Conservation (phyloP, 2,113 vertebrate genomes). For the Heterotis niloticus region DNA sequence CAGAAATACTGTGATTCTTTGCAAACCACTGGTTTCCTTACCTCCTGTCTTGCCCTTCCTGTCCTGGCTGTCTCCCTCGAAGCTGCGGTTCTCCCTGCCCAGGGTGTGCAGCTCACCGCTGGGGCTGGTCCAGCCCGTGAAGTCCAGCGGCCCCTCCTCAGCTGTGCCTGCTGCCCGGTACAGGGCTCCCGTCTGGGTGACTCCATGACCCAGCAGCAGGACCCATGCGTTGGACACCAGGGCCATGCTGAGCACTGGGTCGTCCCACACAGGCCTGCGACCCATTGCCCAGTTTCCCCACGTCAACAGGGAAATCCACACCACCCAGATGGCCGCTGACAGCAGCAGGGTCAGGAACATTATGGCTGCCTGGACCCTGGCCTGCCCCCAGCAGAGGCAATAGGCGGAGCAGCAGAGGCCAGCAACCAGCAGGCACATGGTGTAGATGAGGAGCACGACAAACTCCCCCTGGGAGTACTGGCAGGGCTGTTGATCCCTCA, state of each 20-base stretch:
- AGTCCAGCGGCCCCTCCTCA: constrained; percentile 51
- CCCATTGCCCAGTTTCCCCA: constrained; percentile 55
- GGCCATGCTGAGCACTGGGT: constrained; percentile 74
- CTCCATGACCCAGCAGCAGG: constrained; percentile 70
- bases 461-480: constrained; percentile 71
- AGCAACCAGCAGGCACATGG: constrained; percentile 73
- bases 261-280: constrained; percentile 62
- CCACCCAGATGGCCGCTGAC: constrained; percentile 76
- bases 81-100: constrained; percentile 56
- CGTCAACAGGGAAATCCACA: constrained; percentile 78
- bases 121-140: constrained; percentile 58
- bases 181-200: constrained; percentile 72
- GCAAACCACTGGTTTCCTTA: too few relatives aligned
- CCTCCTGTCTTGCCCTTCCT: constrained; percentile 48
- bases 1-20: too few relatives aligned
- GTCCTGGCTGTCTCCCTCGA: constrained; percentile 46
- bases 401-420: constrained; percentile 61
- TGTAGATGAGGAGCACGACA: constrained; percentile 80
- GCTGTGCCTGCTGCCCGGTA: constrained; percentile 49
- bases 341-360: constrained; percentile 70
- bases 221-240: constrained; percentile 83
- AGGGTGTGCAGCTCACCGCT: constrained; percentile 37
- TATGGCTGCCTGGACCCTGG: constrained; percentile 63
- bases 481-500: constrained; percentile 46
- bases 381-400: constrained; percentile 59